Percentiles rank a stretch among this genome's conserved stretches.
These are phyloP conservation scores for Podilymbus podiceps DNA, from an alignment of 2,113 vertebrate genomes.

Conservation along the genomic window DNA sequence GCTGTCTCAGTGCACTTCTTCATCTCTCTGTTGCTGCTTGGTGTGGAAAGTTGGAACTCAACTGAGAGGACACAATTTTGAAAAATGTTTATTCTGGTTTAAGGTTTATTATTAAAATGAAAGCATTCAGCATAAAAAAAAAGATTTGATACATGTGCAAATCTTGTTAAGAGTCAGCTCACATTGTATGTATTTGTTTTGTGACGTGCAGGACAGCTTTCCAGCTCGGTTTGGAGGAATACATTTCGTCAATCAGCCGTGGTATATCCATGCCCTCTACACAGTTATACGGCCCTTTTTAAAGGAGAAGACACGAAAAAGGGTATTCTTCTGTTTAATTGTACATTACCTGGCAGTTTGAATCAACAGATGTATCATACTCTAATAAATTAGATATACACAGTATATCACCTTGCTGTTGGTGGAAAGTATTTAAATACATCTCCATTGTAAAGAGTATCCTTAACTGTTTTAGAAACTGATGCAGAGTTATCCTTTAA, in stretches of 20 bases:
- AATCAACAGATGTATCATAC: neutral
- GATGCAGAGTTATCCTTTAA: neutral
- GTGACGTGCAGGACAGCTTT: constrained; percentile 89
- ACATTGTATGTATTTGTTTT: neutral
- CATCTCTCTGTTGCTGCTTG: neutral
- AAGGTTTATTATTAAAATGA: neutral
- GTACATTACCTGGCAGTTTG: neutral
- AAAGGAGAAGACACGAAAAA: constrained; percentile 98
- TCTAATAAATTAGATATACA: neutral
- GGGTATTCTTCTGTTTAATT: constrained; percentile 78
- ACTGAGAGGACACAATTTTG: neutral
- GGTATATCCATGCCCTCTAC: constrained; percentile 98
- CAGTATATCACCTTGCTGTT: neutral
- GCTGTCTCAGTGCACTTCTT: neutral
- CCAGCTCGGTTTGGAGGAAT: constrained; percentile 97
- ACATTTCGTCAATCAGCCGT: constrained; percentile 98
- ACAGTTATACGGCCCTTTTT: constrained; percentile 96
- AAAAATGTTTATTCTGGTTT: neutral
- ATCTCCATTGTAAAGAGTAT: neutral
- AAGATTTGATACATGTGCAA: neutral
- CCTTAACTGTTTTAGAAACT: neutral
- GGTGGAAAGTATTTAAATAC: neutral
- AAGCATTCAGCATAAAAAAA: neutral
- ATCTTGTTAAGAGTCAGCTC: neutral
- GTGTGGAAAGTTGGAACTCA: neutral